phyloP scores from a whole-genome alignment of 1,140 invertebrate genomes.

The Armadillidium nasatum region DNA sequence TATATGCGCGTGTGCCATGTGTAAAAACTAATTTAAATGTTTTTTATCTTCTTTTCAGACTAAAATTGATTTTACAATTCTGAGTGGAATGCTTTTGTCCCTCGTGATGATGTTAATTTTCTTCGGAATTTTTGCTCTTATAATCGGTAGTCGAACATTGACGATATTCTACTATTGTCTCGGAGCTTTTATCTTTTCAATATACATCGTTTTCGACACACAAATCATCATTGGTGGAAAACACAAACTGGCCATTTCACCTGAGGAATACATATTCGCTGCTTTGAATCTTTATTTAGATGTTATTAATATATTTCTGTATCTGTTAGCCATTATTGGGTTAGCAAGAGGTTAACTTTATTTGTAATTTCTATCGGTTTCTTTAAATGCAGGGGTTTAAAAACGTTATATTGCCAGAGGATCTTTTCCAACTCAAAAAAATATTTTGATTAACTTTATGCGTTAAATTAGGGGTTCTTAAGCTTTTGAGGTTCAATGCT shows the following conservation, averaged over 20 bases:
- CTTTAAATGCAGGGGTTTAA: no score
- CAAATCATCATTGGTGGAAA: constrained; percentile 60
- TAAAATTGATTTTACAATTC: constrained; percentile 80
- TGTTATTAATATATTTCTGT: constrained; percentile 84
- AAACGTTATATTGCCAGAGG: no score
- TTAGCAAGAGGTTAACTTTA: no score
- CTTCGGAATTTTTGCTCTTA: constrained; percentile 54
- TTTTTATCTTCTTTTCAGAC: constrained; percentile 57
- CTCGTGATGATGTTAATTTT: constrained; percentile 53
- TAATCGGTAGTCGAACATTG: constrained; percentile 49
- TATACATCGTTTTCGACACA: constrained; percentile 59
- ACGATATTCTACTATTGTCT: constrained; percentile 51
- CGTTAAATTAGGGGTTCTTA: no score
- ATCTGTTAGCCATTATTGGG: constrained; percentile 75
- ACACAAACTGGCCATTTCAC: constrained; percentile 74
- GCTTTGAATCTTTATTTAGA: constrained; percentile 86
- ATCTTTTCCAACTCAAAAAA: no score
- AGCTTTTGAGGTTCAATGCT: no score
- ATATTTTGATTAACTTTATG: no score
- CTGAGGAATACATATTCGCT: constrained; percentile 94
- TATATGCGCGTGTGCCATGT: no score
- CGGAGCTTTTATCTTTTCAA: constrained; percentile 55
- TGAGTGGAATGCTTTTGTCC: constrained; percentile 53
- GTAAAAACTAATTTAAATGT: no score
- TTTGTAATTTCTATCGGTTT: no score